Base-by-base conservation (phyloP, 2,113 vertebrate species). In the Myxocyprinus asiaticus region DNA sequence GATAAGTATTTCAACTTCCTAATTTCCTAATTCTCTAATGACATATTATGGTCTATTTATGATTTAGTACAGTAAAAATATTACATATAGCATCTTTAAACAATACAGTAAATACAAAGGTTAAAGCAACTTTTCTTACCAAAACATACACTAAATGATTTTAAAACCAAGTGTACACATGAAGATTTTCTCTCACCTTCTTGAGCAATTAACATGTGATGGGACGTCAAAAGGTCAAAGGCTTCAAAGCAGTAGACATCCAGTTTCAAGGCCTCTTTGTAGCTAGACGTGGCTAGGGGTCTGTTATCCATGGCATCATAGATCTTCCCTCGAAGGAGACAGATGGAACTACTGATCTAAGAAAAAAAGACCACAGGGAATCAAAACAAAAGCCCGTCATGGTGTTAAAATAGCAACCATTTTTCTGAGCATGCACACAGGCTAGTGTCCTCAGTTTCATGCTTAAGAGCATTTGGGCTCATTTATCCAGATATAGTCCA, bases 161-260 rank as follows among this genome's bases (percentile, higher is more conserved):
- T 33, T 33, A 33, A 33, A 33, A 33, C 22, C 22, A 33, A 33
- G 22, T 33, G 22, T 33, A 33, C 22, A 33, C 22, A 33, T 33
- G 1, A 33, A 33, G 22, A 1, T 33, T 33, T 33, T 33, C 22
- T 33, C 88, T 88, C 79, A 99, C 97, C 98, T 95, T 99, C 98
- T 91, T 98, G 96, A 33, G 98, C 97, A 0, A 96, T 99, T 88
- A 99, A 82, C 98, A 99, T 99, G 90, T 99, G 98, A 87, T 99
- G 97, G 0, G 97, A 97, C 0, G 98, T 99, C 89, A 99, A 90
- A 90, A 99, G 96, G 92, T 99, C 98, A 89, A 99, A 99, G 7
- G 97, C 98, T 95, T 99, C 98, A 91, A 99, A 99, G 91, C 98
- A 99, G 92, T 97, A 97, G 85, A 98, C 96, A 15, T 99, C 97